Conservation (phyloP, 2,113 vertebrate genomes). For the Oreochromis spilurus region DNA sequence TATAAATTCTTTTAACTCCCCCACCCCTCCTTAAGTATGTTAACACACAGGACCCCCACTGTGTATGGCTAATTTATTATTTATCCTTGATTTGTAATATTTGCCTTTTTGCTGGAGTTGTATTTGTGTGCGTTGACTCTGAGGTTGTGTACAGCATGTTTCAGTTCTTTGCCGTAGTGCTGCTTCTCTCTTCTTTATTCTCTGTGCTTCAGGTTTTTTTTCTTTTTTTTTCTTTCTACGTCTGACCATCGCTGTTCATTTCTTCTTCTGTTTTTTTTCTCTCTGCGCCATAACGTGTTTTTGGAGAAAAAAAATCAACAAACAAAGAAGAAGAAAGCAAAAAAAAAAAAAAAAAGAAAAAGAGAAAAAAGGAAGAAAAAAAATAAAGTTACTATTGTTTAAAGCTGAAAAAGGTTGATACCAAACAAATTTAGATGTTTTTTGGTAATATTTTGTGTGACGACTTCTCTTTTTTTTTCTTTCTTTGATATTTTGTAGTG, state of each 20-base stretch:
- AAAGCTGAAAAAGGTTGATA: conserved; percentile 68
- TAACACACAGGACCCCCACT: conserved; percentile 56
- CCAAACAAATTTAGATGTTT: conserved; percentile 79
- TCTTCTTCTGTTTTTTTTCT: conserved; percentile 54
- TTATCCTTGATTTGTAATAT: conserved; percentile 74
- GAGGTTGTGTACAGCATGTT: conserved; percentile 78
- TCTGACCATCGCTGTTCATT: conserved; percentile 61
- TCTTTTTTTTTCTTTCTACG: conserved; percentile 38
- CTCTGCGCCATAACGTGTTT: conserved; percentile 66
- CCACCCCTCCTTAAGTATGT: conserved; percentile 12
- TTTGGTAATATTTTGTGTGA: conserved; percentile 78
- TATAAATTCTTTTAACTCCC: conserved; percentile 9
- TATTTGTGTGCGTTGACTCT: conserved; percentile 73
- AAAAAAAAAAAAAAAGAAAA: conserved; percentile 33
- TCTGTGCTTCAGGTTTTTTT: conserved; percentile 50
- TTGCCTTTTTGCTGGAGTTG: conserved; percentile 74
- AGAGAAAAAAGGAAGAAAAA: conserved; percentile 4
- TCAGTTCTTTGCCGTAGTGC: conserved; percentile 71
- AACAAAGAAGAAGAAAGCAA: conserved; percentile 47
- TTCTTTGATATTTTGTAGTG: conserved; percentile 91
- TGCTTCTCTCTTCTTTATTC: conserved; percentile 59
- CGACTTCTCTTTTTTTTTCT: conserved; percentile 66
- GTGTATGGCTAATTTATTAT: conserved; percentile 77
- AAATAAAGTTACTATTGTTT: conserved; percentile 44
- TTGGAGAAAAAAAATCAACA: conserved; percentile 33